These are phyloP conservation scores for Enteromius afrohamiltoni DNA, from an alignment of 2,797 vertebrate genomes.

Conservation along the genomic window DNA sequence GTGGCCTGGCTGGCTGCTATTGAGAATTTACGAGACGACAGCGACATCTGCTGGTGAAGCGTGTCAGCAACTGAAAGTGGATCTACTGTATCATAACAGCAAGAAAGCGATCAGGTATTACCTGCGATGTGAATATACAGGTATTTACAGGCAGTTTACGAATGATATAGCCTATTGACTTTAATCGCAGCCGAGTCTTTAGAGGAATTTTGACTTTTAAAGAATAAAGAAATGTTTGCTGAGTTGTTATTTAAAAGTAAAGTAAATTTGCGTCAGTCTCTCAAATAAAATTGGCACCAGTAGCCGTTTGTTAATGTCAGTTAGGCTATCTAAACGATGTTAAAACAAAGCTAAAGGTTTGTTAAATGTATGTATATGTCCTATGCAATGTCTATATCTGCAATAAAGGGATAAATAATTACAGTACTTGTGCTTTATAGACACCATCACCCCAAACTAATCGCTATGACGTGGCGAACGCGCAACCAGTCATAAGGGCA, in stretches of 20 bases:
- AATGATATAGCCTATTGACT: not conserved
- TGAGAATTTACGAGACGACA: not conserved
- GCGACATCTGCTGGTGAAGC: constrained; percentile 1
- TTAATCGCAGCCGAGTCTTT: not conserved
- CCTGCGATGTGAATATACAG: not conserved
- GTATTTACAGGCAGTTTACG: not conserved
- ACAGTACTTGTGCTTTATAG: not conserved
- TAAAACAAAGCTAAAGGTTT: not conserved
- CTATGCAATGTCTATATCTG: not conserved
- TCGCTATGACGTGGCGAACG: not conserved
- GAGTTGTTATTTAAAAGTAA: not conserved
- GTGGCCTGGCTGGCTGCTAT: no score
- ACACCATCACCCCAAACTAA: not conserved
- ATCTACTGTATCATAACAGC: not conserved
- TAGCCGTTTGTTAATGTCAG: no score
- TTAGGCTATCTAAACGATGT: not conserved
- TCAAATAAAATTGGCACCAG: no score
- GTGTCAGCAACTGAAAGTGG: not conserved
- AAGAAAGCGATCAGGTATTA: not conserved
- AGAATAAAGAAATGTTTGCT: not conserved
- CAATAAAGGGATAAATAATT: not conserved
- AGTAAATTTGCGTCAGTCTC: not conserved
- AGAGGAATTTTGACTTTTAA: not conserved
- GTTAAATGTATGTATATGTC: not conserved
- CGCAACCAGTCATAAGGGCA: no score